Evolutionary conservation across 2,797 vertebrate species (phyloP).

Genomic region (Glyptemys insculpta): DNA sequence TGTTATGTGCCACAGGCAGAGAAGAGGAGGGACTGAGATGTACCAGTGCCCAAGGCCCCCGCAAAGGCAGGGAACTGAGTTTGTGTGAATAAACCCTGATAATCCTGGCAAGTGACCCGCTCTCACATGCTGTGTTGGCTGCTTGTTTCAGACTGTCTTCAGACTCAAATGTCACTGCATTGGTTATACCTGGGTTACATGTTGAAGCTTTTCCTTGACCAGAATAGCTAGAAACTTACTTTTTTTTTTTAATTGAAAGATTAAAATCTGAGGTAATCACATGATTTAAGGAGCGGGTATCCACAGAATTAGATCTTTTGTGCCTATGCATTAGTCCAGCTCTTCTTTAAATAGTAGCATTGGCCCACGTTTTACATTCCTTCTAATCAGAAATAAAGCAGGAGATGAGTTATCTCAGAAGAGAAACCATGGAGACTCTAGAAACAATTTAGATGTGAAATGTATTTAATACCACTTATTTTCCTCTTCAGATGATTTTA

Average conservation of each 20-base stretch:
- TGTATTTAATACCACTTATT: neutral
- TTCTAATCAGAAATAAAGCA: neutral
- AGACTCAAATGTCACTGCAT: neutral
- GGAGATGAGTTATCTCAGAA: neutral
- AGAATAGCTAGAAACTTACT: neutral
- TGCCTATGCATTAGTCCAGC: neutral
- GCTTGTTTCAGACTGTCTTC: neutral
- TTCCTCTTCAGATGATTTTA: conserved; percentile 93
- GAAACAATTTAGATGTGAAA: conserved; percentile 25
- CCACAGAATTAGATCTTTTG: rapidly evolving
- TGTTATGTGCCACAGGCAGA: neutral
- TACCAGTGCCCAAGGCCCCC: neutral
- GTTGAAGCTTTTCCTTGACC: neutral
- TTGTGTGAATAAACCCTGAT: neutral
- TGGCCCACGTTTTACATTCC: neutral
- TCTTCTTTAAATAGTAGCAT: neutral
- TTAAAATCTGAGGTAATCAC: rapidly evolving
- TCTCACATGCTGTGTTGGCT: neutral
- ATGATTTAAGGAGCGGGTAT: neutral
- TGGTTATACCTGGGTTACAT: neutral
- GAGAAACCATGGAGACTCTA: neutral
- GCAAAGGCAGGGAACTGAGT: neutral
- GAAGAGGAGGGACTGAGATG: neutral
- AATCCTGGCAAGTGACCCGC: neutral
- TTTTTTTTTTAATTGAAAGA: neutral